These are phyloP conservation scores for Ditylenchus dipsaci DNA, from an alignment of 1,140 invertebrate genomes.

Conservation along the genomic window DNA sequence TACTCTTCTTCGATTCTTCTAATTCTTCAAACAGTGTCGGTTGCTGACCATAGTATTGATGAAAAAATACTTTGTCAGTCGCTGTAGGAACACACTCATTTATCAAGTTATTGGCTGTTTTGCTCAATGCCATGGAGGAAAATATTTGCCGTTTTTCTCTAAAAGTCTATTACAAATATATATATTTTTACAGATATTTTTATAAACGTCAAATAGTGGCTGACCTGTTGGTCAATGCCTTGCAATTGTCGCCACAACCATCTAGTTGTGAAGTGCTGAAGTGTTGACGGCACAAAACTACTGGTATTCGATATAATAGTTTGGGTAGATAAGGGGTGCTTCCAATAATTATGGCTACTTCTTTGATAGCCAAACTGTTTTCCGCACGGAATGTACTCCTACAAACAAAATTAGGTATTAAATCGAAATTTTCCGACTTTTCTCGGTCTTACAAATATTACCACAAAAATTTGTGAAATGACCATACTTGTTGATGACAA, in stretches of 20 bases:
- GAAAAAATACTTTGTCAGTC: constrained; percentile 6
- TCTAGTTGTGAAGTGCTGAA: neutral
- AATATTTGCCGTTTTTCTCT: constrained; percentile 28
- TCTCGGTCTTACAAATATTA: too few species aligned
- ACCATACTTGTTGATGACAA: too few species aligned
- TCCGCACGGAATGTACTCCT: constrained; percentile 20
- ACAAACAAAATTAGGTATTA: neutral
- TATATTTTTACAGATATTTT: too few species aligned
- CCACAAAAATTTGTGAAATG: too few species aligned
- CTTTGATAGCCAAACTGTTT: constrained; percentile 16
- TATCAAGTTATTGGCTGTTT: constrained; percentile 16
- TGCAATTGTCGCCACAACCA: constrained; percentile 9
- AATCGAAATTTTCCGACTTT: too few species aligned
- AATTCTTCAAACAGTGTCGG: neutral
- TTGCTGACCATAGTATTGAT: neutral
- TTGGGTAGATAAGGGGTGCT: constrained; percentile 23
- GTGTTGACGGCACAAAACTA: neutral
- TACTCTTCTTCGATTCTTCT: constrained; percentile 4
- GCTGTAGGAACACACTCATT: neutral
- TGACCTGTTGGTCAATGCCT: constrained; percentile 13
- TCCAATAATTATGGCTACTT: constrained; percentile 24
- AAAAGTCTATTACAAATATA: neutral
- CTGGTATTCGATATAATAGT: constrained; percentile 24
- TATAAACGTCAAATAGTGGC: neutral
- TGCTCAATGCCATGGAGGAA: constrained; percentile 23